Evolutionary conservation across 2,888 invertebrate genomes (phyloP).

Genomic region (Xestia ashworthii): DNA sequence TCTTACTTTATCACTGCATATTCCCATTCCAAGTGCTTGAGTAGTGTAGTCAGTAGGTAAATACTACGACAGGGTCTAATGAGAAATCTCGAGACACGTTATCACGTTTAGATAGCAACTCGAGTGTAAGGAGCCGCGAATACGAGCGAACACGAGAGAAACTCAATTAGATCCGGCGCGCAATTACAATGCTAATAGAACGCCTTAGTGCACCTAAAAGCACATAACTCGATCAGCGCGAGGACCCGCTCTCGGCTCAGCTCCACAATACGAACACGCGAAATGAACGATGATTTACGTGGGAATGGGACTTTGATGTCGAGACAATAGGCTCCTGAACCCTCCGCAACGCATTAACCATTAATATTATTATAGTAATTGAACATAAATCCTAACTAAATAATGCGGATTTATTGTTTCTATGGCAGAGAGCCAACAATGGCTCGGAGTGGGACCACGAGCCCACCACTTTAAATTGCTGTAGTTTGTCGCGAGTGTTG

Average conservation of each 20-base stretch:
- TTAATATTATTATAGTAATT: constrained; percentile 52
- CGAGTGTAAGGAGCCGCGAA: constrained; percentile 13
- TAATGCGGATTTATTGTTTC: constrained; percentile 45
- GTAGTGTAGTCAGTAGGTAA: neutral
- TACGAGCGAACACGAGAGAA: neutral
- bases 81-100: neutral
- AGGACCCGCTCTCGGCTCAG: constrained; percentile 2
- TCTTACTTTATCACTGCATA: neutral
- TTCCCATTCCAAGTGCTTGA: neutral
- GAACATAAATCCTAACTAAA: constrained; percentile 55
- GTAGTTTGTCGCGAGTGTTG: constrained; percentile 5
- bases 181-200: constrained; percentile 42
- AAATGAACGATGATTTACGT: constrained; percentile 56
- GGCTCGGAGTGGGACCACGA: constrained; percentile 6
- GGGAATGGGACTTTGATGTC: constrained; percentile 58
- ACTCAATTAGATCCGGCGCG: constrained; percentile 34
- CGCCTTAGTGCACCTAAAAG: constrained; percentile 31
- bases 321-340: constrained; percentile 49
- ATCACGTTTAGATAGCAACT: neutral
- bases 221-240: constrained; percentile 47
- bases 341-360: constrained; percentile 27
- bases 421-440: constrained; percentile 45
- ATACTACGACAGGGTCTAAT: neutral
- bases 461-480: constrained; percentile 22
- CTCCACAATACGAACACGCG: constrained; percentile 39